Base-by-base conservation (phyloP, 2,113 vertebrate genomes). In the Scalopus aquaticus region DNA sequence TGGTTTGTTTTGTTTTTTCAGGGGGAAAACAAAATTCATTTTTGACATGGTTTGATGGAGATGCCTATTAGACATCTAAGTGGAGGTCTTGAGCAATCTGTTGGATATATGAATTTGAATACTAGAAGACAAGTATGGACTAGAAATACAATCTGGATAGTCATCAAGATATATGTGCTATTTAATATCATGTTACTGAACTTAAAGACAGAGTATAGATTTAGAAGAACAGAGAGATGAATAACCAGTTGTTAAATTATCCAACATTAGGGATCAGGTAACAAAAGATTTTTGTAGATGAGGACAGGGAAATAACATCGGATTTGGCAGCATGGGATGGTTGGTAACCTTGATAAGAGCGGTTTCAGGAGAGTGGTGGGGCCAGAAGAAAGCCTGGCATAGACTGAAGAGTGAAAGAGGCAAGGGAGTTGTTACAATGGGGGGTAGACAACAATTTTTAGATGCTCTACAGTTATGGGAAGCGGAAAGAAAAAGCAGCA, bases 131-230 rank as follows among this genome's bases (percentile, higher is more conserved):
- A 94, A 74, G 35, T 78, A 60, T n/a, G n/a, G 42, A 72, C 30
- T 69, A 20, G 6, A 92, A 70, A 77, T 87, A 79, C 60, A 67
- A 56, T 74, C 24, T 69, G 86, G 58, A 44, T 51, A 65, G 51
- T 95, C 88, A 67, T 49, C 11, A 83, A 10, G 20, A 58, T 91
- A 73, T 56, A 32, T 6, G 17, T 86, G 9, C 4, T 69, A 69
- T 86, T 42, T 85, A 60, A 76, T 67, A 46, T 74, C n/a, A 74
- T 83, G n/a, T 51, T 82, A 44, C 24, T 95, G 26, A 24, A 92
- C 54, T 94, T 92, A 86, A 0, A 67, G 9, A 44, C 44, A 44
- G 19, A 74, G 32, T 82, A 42, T 56, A 89, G 44, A 73, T 58
- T 77, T 11, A 54, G 49, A 91, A 49, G 11, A 79, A 79, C 44